These are phyloP conservation scores for Aplodontia rufa DNA, from an alignment of 2,113 vertebrate species.

Conservation along the genomic window DNA sequence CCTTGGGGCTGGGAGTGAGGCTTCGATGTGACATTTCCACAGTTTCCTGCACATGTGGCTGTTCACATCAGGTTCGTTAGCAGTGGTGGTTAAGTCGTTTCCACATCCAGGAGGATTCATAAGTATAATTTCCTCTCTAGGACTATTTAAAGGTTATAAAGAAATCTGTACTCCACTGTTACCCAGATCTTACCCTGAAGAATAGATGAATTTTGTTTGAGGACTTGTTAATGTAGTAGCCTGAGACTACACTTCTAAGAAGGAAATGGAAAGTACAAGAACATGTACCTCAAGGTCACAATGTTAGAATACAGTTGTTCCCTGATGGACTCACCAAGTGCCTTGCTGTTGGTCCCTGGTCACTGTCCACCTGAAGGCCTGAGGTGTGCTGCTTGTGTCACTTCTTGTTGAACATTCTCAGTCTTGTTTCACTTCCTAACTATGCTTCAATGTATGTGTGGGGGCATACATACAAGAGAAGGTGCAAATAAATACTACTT, in stretches of 20 bases:
- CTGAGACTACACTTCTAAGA: neutral
- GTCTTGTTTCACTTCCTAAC: neutral
- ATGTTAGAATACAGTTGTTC: neutral
- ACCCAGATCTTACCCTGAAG: neutral
- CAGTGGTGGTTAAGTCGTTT: neutral
- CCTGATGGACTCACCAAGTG: neutral
- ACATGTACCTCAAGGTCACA: neutral
- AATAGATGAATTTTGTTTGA: neutral
- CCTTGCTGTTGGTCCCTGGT: neutral
- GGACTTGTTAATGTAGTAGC: neutral
- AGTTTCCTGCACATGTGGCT: neutral
- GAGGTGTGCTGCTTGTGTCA: fast-evolving
- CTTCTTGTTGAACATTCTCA: neutral
- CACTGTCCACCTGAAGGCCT: neutral
- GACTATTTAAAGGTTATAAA: neutral
- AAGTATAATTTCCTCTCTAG: neutral
- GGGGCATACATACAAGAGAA: neutral
- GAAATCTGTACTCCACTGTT: neutral
- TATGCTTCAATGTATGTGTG: fast-evolving
- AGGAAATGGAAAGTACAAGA: neutral
- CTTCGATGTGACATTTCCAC: fast-evolving
- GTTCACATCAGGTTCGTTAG: fast-evolving
- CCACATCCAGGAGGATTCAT: neutral
- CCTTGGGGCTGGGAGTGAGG: neutral
- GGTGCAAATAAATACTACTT: neutral